These are phyloP conservation scores for Callipepla squamata DNA, from an alignment of 2,113 vertebrate species.

Conservation along the genomic window DNA sequence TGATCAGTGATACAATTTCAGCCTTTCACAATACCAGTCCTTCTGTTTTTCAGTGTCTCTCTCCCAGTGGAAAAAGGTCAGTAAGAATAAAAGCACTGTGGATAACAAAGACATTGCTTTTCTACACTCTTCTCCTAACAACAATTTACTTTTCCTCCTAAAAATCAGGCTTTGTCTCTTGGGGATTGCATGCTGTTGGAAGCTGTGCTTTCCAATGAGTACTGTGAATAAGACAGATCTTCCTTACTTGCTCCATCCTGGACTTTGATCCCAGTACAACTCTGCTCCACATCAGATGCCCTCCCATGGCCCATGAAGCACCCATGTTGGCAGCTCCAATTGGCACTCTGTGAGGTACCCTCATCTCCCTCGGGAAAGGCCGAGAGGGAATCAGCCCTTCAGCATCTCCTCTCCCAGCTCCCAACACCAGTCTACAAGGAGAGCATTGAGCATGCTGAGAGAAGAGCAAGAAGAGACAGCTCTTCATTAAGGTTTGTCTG, in stretches of 20 bases:
- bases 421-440: not conserved
- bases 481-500: not conserved
- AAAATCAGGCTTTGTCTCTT: not conserved
- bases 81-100: not conserved
- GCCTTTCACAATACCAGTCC: not conserved
- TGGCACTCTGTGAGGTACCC: not conserved
- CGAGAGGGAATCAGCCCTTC: not conserved
- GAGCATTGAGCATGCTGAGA: not conserved
- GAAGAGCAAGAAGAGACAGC: not conserved
- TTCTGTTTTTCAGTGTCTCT: not conserved
- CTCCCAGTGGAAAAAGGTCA: not conserved
- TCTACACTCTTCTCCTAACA: not conserved
- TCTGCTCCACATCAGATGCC: not conserved
- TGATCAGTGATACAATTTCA: not conserved
- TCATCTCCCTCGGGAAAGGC: not conserved
- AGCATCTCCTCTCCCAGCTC: not conserved
- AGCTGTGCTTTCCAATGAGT: not conserved
- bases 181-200: not conserved
- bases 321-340: not conserved
- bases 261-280: not conserved
- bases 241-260: not conserved
- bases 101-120: not conserved
- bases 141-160: not conserved
- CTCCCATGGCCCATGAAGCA: not conserved
- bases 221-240: not conserved